These are phyloP conservation scores for Fulmarus glacialis DNA, from an alignment of 2,113 vertebrate genomes.

Conservation along the genomic window DNA sequence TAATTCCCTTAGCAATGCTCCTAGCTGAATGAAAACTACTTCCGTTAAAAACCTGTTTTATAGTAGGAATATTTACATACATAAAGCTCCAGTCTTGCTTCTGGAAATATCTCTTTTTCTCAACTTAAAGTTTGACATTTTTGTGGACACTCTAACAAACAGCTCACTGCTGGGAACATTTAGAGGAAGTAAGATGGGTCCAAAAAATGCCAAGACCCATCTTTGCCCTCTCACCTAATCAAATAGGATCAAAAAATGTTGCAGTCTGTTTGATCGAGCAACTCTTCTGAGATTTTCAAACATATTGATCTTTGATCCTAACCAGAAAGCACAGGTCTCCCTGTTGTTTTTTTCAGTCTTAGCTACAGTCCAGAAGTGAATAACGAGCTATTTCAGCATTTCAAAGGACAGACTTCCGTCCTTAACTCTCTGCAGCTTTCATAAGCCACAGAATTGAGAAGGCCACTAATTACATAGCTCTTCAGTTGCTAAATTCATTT, in stretches of 20 bases:
- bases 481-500: background rate
- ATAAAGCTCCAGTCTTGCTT: background rate
- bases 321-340: background rate
- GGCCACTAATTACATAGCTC: background rate
- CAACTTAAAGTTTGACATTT: background rate
- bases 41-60: background rate
- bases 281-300: background rate
- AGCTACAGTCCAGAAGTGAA: background rate
- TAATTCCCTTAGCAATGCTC: background rate
- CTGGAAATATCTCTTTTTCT: background rate
- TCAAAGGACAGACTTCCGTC: background rate
- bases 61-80: background rate
- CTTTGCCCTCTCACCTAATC: background rate
- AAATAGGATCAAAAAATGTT: background rate
- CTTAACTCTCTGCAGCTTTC: background rate
- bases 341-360: background rate
- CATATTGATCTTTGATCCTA: background rate
- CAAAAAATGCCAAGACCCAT: background rate
- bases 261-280: background rate
- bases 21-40: background rate
- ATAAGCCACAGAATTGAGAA: background rate
- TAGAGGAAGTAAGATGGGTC: background rate
- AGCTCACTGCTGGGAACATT: background rate
- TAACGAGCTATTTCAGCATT: background rate
- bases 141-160: background rate